These are phyloP conservation scores for Porites divaricata DNA, from an alignment of 92 coral and sea anemone genomes.

Conservation along the genomic window DNA sequence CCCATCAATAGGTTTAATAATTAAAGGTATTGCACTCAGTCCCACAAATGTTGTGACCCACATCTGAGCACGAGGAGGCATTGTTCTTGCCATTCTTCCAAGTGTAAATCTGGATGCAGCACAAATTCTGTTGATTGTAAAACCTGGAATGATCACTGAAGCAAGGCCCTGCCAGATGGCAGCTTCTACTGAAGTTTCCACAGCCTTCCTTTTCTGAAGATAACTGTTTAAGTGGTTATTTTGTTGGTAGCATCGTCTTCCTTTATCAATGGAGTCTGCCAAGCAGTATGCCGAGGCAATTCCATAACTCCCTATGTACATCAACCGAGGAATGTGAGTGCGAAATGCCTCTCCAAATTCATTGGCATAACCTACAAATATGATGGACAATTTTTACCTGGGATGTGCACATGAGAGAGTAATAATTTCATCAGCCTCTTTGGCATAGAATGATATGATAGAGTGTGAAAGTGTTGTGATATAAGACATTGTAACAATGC, in stretches of 20 bases:
- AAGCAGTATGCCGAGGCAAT: slow-evolving; percentile 88
- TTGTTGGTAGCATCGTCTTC: slow-evolving; percentile 80
- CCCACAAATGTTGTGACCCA: slow-evolving; percentile 91
- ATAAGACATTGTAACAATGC: no score
- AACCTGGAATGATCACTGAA: slow-evolving; percentile 95
- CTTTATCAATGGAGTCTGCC: slow-evolving; percentile 91
- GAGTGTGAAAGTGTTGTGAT: no score
- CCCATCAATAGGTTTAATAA: slow-evolving; percentile 99
- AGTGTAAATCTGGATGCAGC: slow-evolving; percentile 73
- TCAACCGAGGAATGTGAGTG: slow-evolving; percentile 82
- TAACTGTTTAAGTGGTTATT: slow-evolving; percentile 54
- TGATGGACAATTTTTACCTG: no score
- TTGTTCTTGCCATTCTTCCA: slow-evolving; percentile 48
- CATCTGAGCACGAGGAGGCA: slow-evolving; percentile 79
- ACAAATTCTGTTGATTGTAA: slow-evolving; percentile 96
- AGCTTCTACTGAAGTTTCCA: slow-evolving; percentile 88
- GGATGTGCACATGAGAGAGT: neutral
- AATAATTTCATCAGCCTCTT: neutral
- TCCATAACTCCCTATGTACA: slow-evolving; percentile 87
- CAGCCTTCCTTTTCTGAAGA: slow-evolving; percentile 64
- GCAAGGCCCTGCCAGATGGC: slow-evolving; percentile 99
- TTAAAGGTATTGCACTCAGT: slow-evolving; percentile 85
- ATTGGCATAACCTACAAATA: slow-evolving; percentile 88
- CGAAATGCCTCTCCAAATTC: slow-evolving; percentile 98
- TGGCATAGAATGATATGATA: no score